Conservation (phyloP, 2,888 invertebrate species). For the Palloptera scutellata region DNA sequence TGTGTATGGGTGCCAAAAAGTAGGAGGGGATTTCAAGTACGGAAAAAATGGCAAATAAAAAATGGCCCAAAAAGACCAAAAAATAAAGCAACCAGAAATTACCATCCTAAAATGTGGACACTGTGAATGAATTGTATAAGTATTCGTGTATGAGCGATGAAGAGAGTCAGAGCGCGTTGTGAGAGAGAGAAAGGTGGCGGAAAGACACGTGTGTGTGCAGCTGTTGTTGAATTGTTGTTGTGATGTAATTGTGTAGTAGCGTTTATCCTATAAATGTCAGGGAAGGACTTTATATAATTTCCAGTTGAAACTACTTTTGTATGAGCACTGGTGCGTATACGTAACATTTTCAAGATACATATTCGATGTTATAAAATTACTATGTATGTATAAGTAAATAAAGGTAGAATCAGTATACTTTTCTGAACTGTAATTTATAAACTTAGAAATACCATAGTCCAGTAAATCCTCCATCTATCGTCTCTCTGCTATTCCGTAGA, state of each 20-base stretch:
- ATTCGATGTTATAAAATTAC: no score
- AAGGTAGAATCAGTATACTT: no score
- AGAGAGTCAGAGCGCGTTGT: not conserved
- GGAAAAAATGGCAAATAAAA: slow-evolving; percentile 15
- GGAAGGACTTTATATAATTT: no score
- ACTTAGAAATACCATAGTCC: no score
- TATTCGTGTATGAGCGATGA: not conserved
- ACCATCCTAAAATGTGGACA: slow-evolving; percentile 25
- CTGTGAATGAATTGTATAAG: slow-evolving; percentile 11
- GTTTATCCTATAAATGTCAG: not conserved
- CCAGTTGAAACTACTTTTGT: no score
- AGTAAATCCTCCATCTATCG: no score
- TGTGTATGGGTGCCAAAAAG: slow-evolving; percentile 12
- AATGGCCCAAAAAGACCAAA: slow-evolving; percentile 11
- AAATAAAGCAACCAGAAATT: slow-evolving; percentile 27
- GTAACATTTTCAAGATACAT: no score
- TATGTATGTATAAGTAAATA: no score
- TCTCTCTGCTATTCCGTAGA: no score
- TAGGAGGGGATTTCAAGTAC: not conserved
- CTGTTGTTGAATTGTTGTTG: slow-evolving; percentile 11
- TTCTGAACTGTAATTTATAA: no score
- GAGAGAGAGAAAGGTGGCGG: not conserved
- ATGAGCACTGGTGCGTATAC: no score
- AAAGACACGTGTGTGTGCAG: slow-evolving; percentile 8
- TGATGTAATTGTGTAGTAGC: not conserved